Base-by-base conservation (phyloP, 2,797 vertebrate species). In the Oreonectes daqikongensis region DNA sequence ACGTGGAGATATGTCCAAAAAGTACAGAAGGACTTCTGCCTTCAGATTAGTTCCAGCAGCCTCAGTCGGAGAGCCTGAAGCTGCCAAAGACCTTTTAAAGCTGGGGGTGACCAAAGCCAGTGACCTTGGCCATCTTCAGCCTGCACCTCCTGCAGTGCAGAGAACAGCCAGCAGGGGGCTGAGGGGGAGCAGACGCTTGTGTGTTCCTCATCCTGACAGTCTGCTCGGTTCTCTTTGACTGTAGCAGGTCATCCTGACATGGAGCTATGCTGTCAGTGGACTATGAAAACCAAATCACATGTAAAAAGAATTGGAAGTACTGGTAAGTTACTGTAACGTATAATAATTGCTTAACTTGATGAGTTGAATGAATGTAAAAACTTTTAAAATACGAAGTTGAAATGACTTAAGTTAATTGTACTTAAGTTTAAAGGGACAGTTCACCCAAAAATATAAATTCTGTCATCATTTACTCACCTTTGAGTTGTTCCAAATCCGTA, bases 61-160 rank as follows among this genome's bases (percentile, higher is more conserved):
- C 24, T 38, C 42, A 2, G 26, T 32, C n/a, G 38, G 24, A 15
- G 18, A 24, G n/a, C 46, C 72, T 11, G 9, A 32, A 50, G 1
- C 17, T 2, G 2, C 61, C 48, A 48, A 26, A 42, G 61, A 75
- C 44, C 44, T 35, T 20, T 52, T 70, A 11, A 30, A 17, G 46
- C 26, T 40, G 63, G 35, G 75, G n/a, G 48, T 6, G 60, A 26
- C 8, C 24, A 30, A 26, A 65, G 38, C n/a, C 30, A 3, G 52
- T 22, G 20, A 57, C 1, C 72, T 38, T 30, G 30, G 26, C n/a
- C 69, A 40, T 15, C 44, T 69, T 40, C 59, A 63, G 48, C 79
- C 87, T n/a, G 10, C 64, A 22, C 86, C 86, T 14, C 85, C 86
- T 15, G 28, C 68, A 65, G 68, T 38, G 18, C 79, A 81, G 65